Evolutionary conservation across 2,888 invertebrate species (phyloP).

Genomic region (Macropis europaea): DNA sequence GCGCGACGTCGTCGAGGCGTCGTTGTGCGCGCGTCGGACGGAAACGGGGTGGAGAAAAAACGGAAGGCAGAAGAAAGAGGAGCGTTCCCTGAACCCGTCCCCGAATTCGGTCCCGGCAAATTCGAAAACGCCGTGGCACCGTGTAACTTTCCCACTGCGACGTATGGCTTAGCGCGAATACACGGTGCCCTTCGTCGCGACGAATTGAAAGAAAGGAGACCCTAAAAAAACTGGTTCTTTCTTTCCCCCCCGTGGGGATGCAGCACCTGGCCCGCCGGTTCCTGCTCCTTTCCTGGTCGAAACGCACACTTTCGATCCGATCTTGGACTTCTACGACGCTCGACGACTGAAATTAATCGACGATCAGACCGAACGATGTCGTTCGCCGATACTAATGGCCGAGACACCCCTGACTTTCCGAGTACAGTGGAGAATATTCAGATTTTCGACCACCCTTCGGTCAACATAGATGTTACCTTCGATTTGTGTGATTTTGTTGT

Average conservation of each 20-base stretch:
- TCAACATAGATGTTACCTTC: no score
- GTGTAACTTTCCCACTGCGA: slow-evolving; percentile 65
- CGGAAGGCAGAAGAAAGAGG: not conserved
- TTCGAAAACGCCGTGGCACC: slow-evolving; percentile 52
- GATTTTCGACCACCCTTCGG: no score
- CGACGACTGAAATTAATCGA: slow-evolving; percentile 57
- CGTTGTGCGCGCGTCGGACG: not conserved
- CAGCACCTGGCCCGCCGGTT: slow-evolving; percentile 73
- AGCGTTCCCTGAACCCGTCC: not conserved
- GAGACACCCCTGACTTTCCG: no score
- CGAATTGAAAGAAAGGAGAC: slow-evolving; percentile 67
- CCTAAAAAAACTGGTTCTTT: slow-evolving; percentile 70
- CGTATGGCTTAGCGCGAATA: slow-evolving; percentile 43
- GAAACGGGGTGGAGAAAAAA: not conserved
- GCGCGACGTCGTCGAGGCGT: not conserved
- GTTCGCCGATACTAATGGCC: slow-evolving; percentile 33
- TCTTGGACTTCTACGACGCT: slow-evolving; percentile 64
- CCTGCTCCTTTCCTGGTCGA: slow-evolving; percentile 55
- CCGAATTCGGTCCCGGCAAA: slow-evolving; percentile 33
- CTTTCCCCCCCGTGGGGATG: slow-evolving; percentile 65
- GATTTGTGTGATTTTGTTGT: no score
- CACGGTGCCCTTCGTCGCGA: slow-evolving; percentile 64
- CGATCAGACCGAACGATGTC: slow-evolving; percentile 62
- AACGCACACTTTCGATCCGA: slow-evolving; percentile 61
- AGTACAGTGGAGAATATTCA: no score